Conservation (phyloP, 2,888 invertebrate species). For the Rapana venosa region DNA sequence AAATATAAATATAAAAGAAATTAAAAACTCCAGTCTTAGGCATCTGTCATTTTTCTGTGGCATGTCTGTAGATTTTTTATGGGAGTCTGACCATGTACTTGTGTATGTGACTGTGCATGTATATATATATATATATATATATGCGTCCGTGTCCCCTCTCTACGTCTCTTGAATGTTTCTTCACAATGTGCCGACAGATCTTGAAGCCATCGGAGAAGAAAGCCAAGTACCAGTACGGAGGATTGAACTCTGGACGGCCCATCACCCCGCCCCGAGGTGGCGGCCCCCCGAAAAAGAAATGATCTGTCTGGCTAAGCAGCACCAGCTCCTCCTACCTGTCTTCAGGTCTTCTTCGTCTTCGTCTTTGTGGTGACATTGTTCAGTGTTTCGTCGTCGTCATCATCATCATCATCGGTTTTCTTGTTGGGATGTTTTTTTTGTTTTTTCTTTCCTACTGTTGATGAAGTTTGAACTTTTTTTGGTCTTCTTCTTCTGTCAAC, state of each 20-base stretch:
- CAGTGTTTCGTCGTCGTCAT: too few species aligned
- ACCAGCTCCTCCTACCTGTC: too few species aligned
- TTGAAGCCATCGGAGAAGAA: slow-evolving; percentile 82
- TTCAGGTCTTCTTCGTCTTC: too few species aligned
- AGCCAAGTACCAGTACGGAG: slow-evolving; percentile 81
- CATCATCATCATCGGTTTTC: too few species aligned
- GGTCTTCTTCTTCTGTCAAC: background rate
- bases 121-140: background rate
- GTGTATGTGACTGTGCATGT: background rate
- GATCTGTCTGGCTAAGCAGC: background rate
- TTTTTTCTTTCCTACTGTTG: background rate
- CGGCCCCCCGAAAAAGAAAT: slow-evolving; percentile 58
- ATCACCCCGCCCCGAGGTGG: slow-evolving; percentile 76
- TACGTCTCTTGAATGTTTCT: too few species aligned
- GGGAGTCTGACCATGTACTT: too few species aligned
- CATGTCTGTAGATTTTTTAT: too few species aligned
- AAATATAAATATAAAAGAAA: too few species aligned
- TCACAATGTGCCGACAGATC: slow-evolving; percentile 74
- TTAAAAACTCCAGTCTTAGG: too few species aligned
- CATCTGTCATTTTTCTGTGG: too few species aligned
- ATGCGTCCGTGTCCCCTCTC: background rate
- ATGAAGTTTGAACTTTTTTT: background rate
- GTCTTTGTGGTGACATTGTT: background rate
- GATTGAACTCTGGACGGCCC: slow-evolving; percentile 79
- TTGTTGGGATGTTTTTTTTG: background rate